A percentile compares a stretch with the other conserved stretches of the same genome.
phyloP scores from a whole-genome alignment of 2,888 invertebrate genomes.

The Galeopsomyia nigrocyanea region DNA sequence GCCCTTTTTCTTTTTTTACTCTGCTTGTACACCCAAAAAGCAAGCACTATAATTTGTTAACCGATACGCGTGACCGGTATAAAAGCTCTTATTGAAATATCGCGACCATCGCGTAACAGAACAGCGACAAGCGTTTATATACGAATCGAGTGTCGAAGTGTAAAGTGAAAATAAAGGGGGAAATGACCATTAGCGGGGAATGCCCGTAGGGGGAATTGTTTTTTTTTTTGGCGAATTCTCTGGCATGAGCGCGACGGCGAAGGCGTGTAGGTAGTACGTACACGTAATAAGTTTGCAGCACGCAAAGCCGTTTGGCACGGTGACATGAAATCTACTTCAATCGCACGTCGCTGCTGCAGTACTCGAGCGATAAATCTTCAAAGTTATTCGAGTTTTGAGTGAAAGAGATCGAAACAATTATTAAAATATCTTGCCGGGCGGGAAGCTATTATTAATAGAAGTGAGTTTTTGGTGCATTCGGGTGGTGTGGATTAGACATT shows the following conservation, averaged over 20 bases:
- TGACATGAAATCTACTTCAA: conserved; percentile 37
- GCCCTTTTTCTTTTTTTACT: too few species aligned
- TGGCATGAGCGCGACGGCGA: neutral
- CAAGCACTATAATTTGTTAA: too few species aligned
- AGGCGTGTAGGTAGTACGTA: conserved; percentile 1
- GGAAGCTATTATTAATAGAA: conserved; percentile 18
- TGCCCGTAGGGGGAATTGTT: neutral
- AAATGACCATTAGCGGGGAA: conserved; percentile 14
- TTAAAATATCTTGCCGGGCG: too few species aligned
- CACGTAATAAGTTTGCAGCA: conserved; percentile 33
- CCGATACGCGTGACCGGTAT: too few species aligned
- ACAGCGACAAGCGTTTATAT: neutral
- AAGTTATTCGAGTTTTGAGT: neutral
- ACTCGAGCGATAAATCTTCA: conserved; percentile 6
- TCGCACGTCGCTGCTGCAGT: too few species aligned
- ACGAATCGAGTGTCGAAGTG: too few species aligned
- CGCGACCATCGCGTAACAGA: too few species aligned
- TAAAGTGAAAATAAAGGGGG: neutral
- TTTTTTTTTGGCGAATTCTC: conserved; percentile 10
- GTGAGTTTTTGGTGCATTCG: neutral
- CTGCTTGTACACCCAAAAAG: too few species aligned
- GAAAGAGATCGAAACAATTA: neutral
- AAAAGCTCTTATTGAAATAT: too few species aligned
- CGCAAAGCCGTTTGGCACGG: conserved; percentile 44
- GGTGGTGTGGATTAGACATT: too few species aligned